phyloP scores from a whole-genome alignment of 2,888 invertebrate genomes.

The Listrodromus nycthemerus region DNA sequence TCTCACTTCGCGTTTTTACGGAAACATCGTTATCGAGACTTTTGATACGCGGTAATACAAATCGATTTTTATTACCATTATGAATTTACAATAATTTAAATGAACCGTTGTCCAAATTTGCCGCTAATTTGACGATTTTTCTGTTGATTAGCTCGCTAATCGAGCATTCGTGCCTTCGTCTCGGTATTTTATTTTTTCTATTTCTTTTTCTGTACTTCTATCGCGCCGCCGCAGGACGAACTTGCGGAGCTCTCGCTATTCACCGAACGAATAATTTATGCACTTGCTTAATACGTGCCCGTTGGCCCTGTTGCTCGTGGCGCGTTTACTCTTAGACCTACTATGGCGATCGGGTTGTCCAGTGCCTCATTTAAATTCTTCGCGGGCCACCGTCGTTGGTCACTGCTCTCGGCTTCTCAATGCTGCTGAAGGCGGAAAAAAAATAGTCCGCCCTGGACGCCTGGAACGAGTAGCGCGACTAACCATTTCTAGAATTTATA shows the following conservation, averaged over 20 bases:
- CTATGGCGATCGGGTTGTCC: not conserved
- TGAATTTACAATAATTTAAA: no score
- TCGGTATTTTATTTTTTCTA: not conserved
- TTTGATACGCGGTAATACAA: no score
- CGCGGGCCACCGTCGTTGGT: constrained; percentile 34
- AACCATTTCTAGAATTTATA: constrained; percentile 51
- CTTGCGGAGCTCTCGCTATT: constrained; percentile 9
- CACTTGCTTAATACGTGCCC: constrained; percentile 17
- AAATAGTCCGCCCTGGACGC: not conserved
- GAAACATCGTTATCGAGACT: no score
- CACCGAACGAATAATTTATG: constrained; percentile 38
- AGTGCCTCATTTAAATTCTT: constrained; percentile 62
- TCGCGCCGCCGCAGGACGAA: not conserved
- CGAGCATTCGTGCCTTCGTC: no score
- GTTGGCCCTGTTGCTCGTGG: constrained; percentile 5
- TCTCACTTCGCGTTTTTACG: no score
- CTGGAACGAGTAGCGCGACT: constrained; percentile 41
- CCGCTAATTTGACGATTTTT: no score
- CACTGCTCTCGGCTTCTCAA: constrained; percentile 49
- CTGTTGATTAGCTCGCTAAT: no score
- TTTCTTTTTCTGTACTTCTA: not conserved
- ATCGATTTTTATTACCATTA: no score
- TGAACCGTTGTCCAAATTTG: no score
- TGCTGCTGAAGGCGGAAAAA: constrained; percentile 21
- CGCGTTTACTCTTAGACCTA: constrained; percentile 16